Conservation (phyloP, 1,140 invertebrate genomes). For the Brachionus rubens region DNA sequence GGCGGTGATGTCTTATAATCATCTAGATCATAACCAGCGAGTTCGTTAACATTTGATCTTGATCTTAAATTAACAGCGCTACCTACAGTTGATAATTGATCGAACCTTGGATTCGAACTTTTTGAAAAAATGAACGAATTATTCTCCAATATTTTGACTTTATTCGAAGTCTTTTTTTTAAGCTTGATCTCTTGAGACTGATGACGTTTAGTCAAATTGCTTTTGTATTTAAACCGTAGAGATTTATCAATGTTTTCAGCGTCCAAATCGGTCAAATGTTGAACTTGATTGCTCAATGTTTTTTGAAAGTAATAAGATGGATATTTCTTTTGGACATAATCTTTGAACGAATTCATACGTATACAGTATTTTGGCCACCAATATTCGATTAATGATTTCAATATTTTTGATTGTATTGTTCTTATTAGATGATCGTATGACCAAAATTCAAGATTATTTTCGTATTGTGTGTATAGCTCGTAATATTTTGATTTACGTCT, state of each 20-base stretch:
- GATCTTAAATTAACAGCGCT: background rate
- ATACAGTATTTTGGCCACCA: constrained; percentile 46
- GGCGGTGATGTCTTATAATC: constrained; percentile 32
- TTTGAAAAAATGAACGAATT: constrained; percentile 3
- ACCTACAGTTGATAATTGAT: background rate
- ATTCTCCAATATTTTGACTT: constrained; percentile 32
- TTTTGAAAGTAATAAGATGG: constrained; percentile 13
- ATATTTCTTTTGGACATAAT: constrained; percentile 36
- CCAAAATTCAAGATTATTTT: constrained; percentile 34
- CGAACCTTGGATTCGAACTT: constrained; percentile 1
- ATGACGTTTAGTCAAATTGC: background rate
- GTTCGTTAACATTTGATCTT: constrained; percentile 13
- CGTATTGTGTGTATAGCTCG: constrained; percentile 32
- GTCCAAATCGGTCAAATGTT: constrained; percentile 15
- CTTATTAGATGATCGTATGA: constrained; percentile 4
- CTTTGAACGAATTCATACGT: constrained; percentile 12
- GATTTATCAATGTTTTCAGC: constrained; percentile 43
- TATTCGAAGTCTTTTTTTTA: constrained; percentile 8
- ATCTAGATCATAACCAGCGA: constrained; percentile 27
- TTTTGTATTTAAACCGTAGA: background rate
- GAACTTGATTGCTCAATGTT: background rate
- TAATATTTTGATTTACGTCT: constrained; percentile 20
- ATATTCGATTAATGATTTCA: constrained; percentile 3
- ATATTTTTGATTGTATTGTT: constrained; percentile 21
- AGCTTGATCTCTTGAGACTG: background rate